phyloP scores from a whole-genome alignment of 2,113 vertebrate genomes.

The Taxidea taxus region DNA sequence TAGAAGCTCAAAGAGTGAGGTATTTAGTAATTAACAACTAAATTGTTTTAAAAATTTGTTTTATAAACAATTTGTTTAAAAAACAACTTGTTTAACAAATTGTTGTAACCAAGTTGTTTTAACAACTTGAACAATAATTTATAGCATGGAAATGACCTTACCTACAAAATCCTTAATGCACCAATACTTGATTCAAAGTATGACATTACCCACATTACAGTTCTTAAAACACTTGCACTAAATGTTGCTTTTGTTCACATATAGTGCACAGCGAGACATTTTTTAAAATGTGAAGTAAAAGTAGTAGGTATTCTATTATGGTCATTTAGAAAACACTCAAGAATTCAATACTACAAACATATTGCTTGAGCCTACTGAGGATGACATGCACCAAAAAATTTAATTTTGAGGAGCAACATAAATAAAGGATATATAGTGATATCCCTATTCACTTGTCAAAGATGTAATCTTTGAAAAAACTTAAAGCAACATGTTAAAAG shows the following conservation, averaged over 20 bases:
- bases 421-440: not conserved
- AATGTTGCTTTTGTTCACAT: not conserved
- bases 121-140: constrained; percentile 1
- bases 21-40: constrained; percentile 15
- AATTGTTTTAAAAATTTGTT: not conserved
- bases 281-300: not conserved
- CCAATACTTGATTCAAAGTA: not conserved
- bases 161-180: not conserved
- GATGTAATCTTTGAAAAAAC: not conserved
- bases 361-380: fast-evolving
- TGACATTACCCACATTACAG: not conserved
- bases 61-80: too few species aligned
- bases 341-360: not conserved
- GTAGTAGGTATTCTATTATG: not conserved
- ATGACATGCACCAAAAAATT: not conserved
- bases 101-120: not conserved
- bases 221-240: not conserved
- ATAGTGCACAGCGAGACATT: not conserved
- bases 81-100: too few species aligned
- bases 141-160: constrained; percentile 13
- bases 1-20: not conserved
- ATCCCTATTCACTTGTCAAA: fast-evolving
- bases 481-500: not conserved
- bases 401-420: not conserved
- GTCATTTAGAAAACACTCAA: not conserved